Base-by-base conservation (phyloP, 2,888 invertebrate species). In the Drosophila kuntzei region DNA sequence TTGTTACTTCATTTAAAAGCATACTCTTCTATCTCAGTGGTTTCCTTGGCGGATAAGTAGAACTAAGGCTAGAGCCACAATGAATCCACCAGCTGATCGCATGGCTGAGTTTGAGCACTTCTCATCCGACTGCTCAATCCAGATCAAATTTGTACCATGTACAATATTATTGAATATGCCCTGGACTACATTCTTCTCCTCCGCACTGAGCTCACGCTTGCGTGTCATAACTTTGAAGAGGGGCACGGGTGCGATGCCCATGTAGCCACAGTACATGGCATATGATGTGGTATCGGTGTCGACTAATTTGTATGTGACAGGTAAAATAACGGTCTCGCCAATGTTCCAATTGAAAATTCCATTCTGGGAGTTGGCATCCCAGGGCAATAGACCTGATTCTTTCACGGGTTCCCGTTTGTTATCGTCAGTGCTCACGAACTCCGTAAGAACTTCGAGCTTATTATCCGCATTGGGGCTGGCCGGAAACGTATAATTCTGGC, bases 151-250 rank as follows among this genome's bases (percentile, higher is more conserved):
- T 20, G 25, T 6, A 18, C 6, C 16, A 2, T 12, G 12, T 0
- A 25, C 16, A 7, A 50, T 2, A 0, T 34, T 43, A 1, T 14
- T 5, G 18, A 62, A 46, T 16, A 41, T 25, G 0, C 20, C 0
- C 25, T 51, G n/a, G 4, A 73, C 34, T 0, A 0, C 0, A 0
- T 0, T n/a, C 39, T 6, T 55, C 1, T 75, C 20, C 0, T 47
- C 55, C 0, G 6, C 3, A 1, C 1, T 53, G 5, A 70, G 50
- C 6, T 57, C 55, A 0, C 71, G 55, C 2, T 60, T 2, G 11
- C 73, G 73, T 1, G 76, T 53, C 16, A 55, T 41, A 2, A 76
- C 6, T 47, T 64, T 76, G 14, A 32, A 64, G 7, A 39, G 4
- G 11, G 36, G 20, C 4, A 14, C 7, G 2, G 3, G n/a, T 0